A percentile compares a stretch with the other conserved stretches of the same genome.
phyloP scores from a whole-genome alignment of 2,888 invertebrate genomes.

The Acleris holmiana region DNA sequence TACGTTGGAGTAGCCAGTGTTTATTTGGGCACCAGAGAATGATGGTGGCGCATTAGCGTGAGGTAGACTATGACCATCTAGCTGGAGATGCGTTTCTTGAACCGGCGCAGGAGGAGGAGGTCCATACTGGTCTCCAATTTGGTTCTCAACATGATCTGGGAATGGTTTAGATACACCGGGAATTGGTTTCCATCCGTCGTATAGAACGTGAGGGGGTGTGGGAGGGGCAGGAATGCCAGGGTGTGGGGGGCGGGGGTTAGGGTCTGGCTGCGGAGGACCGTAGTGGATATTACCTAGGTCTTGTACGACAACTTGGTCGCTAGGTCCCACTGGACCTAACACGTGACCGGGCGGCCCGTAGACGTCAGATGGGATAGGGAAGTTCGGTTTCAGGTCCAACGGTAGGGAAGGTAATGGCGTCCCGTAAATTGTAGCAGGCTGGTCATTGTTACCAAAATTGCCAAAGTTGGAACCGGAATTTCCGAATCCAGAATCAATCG shows the following conservation, averaged over 20 bases:
- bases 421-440: constrained; percentile 76
- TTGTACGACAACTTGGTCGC: constrained; percentile 69
- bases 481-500: constrained; percentile 6
- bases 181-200: constrained; percentile 95
- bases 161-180: constrained; percentile 85
- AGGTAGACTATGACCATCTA: constrained; percentile 58
- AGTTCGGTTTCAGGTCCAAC: constrained; percentile 70
- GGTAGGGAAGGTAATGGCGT: constrained; percentile 65
- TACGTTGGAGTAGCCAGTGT: constrained; percentile 71
- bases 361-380: constrained; percentile 70
- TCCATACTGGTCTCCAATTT: constrained; percentile 63
- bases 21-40: constrained; percentile 63
- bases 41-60: constrained; percentile 50
- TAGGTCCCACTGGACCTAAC: constrained; percentile 67
- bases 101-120: constrained; percentile 64
- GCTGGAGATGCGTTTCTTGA: constrained; percentile 59
- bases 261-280: constrained; percentile 85
- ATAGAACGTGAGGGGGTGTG: constrained; percentile 89
- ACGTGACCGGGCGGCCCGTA: constrained; percentile 79
- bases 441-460: constrained; percentile 50
- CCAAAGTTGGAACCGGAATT: constrained; percentile 16
- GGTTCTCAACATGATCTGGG: constrained; percentile 53
- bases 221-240: constrained; percentile 90
- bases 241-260: constrained; percentile 85
- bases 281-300: constrained; percentile 72